These are phyloP conservation scores for Willowsia nigromaculata DNA, from an alignment of 2,888 invertebrate genomes.

Conservation along the genomic window DNA sequence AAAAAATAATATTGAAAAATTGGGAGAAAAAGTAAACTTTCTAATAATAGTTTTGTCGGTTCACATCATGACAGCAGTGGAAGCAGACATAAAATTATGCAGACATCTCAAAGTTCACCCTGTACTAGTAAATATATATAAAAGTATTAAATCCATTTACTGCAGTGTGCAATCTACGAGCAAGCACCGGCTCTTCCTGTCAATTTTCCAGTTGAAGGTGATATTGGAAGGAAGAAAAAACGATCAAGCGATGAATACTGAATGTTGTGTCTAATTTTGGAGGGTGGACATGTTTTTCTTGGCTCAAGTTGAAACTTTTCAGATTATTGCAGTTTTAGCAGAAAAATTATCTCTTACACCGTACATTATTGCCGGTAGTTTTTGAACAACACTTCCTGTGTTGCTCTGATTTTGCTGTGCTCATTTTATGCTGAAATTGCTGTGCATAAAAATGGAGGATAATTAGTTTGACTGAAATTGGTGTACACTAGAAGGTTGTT, in stretches of 20 bases:
- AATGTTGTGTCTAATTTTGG: constrained; percentile 45
- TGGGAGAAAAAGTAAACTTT: constrained; percentile 55
- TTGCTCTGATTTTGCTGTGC: too few species aligned
- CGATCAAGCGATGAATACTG: constrained; percentile 7
- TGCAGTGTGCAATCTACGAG: neutral
- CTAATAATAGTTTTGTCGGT: constrained; percentile 61
- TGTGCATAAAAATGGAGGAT: too few species aligned
- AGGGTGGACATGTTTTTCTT: constrained; percentile 46
- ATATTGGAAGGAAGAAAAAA: constrained; percentile 2
- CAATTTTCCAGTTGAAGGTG: constrained; percentile 34
- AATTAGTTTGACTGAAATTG: constrained; percentile 10
- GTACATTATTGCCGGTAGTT: neutral
- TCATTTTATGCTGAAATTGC: too few species aligned
- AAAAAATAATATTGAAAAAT: constrained; percentile 15
- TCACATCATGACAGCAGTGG: neutral
- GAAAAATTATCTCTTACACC: neutral
- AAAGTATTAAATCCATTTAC: neutral
- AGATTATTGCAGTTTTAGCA: constrained; percentile 4
- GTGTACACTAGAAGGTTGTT: constrained; percentile 14
- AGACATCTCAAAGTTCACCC: constrained; percentile 8
- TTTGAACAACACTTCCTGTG: constrained; percentile 1
- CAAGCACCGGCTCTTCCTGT: neutral
- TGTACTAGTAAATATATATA: neutral
- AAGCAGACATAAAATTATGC: neutral
- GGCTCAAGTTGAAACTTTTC: constrained; percentile 21